Evolutionary conservation across 2,113 vertebrate species (phyloP).

Genomic region (Microtus richardsoni): DNA sequence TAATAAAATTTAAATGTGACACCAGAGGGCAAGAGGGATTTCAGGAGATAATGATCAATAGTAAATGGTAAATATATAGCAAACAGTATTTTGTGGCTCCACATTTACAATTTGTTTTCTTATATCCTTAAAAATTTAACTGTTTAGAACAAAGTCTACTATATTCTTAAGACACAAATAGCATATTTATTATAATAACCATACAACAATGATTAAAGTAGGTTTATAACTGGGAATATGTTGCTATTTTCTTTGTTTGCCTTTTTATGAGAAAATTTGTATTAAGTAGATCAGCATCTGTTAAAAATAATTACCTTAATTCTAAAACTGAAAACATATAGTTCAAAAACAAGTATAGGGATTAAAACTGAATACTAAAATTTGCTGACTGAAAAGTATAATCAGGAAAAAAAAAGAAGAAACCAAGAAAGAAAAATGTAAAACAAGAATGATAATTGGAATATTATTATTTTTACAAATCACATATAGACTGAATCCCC

Average conservation of each 20-base stretch:
- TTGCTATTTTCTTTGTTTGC: background rate
- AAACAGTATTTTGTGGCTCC: background rate
- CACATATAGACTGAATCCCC: background rate
- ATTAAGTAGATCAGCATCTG: background rate
- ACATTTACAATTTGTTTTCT: background rate
- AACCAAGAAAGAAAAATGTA: background rate
- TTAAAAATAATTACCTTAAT: background rate
- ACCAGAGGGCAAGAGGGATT: background rate
- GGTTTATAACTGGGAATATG: background rate
- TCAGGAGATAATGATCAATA: background rate
- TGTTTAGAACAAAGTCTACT: background rate
- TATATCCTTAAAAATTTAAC: background rate
- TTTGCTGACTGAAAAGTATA: background rate
- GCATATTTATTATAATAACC: background rate
- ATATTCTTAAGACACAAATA: background rate
- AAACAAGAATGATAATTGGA: background rate
- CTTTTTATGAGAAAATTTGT: background rate
- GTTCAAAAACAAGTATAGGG: background rate
- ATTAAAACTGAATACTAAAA: background rate
- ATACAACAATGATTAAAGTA: background rate
- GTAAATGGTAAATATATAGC: background rate
- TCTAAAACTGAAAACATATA: slow-evolving; percentile 2
- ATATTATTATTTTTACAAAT: background rate
- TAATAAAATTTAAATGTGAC: background rate
- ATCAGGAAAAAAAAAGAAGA: background rate